Conservation (phyloP, 2,113 vertebrate genomes). For the Chascanopsetta lugubris region DNA sequence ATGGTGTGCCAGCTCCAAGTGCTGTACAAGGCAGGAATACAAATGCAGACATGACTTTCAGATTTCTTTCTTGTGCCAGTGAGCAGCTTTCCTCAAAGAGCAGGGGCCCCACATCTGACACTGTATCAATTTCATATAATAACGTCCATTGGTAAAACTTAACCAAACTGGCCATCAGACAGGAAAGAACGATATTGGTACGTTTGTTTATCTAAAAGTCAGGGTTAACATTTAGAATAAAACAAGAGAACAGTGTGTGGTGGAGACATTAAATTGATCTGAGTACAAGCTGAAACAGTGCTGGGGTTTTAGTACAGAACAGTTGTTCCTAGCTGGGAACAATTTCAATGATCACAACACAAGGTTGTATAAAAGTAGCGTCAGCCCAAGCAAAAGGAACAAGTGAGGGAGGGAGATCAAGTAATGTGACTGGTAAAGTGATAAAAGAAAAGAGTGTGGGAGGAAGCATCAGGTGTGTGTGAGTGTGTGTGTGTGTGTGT, state of each 20-base stretch:
- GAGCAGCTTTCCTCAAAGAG: too few relatives aligned
- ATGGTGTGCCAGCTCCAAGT: too few relatives aligned
- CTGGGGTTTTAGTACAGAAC: slow-evolving; percentile 40
- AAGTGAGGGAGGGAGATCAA: slow-evolving; percentile 28
- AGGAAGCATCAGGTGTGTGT: slow-evolving; percentile 39
- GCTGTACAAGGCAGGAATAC: too few relatives aligned
- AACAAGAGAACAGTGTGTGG: slow-evolving; percentile 7
- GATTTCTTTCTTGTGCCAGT: too few relatives aligned
- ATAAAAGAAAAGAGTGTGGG: slow-evolving; percentile 56
- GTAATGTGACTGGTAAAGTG: slow-evolving; percentile 62
- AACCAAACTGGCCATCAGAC: not conserved
- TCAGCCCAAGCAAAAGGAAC: slow-evolving; percentile 22
- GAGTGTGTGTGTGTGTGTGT: slow-evolving; percentile 24
- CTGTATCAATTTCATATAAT: too few relatives aligned
- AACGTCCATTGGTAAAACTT: too few relatives aligned
- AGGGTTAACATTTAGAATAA: too few relatives aligned
- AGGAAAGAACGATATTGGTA: slow-evolving; percentile 5
- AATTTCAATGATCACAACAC: slow-evolving; percentile 27
- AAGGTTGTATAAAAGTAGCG: slow-evolving; percentile 17
- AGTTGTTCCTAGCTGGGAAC: slow-evolving; percentile 26
- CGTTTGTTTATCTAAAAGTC: too few relatives aligned
- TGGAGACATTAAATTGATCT: slow-evolving; percentile 29
- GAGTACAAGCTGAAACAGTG: slow-evolving; percentile 25
- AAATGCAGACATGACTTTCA: too few relatives aligned
- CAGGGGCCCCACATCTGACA: too few relatives aligned